A percentile compares a stretch with the other conserved stretches of the same genome.
phyloP scores from a whole-genome alignment of 2,888 invertebrate species.

The Tipula lateralis region DNA sequence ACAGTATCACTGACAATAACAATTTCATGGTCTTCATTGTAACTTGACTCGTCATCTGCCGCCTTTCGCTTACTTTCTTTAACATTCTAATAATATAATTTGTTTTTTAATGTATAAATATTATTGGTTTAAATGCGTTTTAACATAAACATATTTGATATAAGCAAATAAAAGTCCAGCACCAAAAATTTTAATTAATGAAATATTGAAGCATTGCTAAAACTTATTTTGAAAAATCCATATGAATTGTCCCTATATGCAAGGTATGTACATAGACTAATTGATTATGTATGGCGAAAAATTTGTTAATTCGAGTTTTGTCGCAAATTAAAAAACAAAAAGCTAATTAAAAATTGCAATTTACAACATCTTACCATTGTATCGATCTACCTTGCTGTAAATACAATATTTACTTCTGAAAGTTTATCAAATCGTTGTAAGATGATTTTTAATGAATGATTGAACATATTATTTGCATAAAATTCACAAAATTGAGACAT shows the following conservation, averaged over 20 bases:
- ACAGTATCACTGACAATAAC: slow-evolving; percentile 60
- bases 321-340: too few relatives aligned
- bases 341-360: too few relatives aligned
- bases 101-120: neutral
- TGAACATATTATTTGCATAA: too few relatives aligned
- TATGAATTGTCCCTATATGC: neutral
- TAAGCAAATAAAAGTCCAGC: neutral
- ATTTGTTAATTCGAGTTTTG: too few relatives aligned
- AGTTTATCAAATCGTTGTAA: too few relatives aligned
- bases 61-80: neutral
- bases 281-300: neutral
- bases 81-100: neutral
- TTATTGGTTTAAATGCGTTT: neutral
- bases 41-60: neutral
- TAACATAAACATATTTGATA: neutral
- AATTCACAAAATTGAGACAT: too few relatives aligned
- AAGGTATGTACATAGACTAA: neutral
- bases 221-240: neutral
- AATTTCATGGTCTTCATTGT: slow-evolving; percentile 52
- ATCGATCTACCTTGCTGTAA: neutral
- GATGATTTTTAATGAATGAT: too few relatives aligned
- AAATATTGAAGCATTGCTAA: slow-evolving; percentile 2
- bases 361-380: neutral
- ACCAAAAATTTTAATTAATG: neutral
- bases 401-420: too few relatives aligned